Conservation (phyloP, 1,140 invertebrate genomes). For the Drosophila parvula region DNA sequence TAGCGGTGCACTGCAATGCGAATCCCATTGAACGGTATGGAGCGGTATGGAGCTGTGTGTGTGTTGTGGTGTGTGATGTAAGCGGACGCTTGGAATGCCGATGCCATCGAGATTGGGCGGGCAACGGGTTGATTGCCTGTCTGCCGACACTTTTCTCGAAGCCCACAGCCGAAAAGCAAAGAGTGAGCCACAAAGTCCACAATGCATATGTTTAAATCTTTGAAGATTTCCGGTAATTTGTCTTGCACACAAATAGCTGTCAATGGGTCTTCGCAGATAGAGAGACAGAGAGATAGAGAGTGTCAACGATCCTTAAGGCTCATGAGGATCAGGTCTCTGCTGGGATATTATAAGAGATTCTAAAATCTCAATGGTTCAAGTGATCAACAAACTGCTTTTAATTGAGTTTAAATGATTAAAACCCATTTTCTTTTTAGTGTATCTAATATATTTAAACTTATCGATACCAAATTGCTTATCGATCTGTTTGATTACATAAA, state of each 20-base stretch:
- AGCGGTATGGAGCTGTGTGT: neutral
- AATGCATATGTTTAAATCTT: constrained; percentile 41
- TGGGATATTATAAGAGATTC: neutral
- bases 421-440: neutral
- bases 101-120: constrained; percentile 40
- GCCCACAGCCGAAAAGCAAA: constrained; percentile 23
- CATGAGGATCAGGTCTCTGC: neutral
- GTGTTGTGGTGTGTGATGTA: constrained; percentile 51
- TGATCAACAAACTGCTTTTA: neutral
- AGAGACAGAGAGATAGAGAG: neutral
- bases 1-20: constrained; percentile 22
- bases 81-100: constrained; percentile 37
- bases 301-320: neutral
- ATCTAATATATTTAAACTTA: neutral
- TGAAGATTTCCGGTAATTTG: constrained; percentile 65
- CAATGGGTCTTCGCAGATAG: neutral
- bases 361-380: neutral
- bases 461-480: neutral
- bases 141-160: constrained; percentile 51
- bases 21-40: constrained; percentile 7
- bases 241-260: neutral
- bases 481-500: neutral
- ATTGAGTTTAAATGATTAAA: neutral
- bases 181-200: constrained; percentile 9
- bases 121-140: constrained; percentile 50